These are phyloP conservation scores for Nemopilema nomurai DNA, from an alignment of 30 jellyfish, hydroid and myxozoan genomes.

Conservation along the genomic window DNA sequence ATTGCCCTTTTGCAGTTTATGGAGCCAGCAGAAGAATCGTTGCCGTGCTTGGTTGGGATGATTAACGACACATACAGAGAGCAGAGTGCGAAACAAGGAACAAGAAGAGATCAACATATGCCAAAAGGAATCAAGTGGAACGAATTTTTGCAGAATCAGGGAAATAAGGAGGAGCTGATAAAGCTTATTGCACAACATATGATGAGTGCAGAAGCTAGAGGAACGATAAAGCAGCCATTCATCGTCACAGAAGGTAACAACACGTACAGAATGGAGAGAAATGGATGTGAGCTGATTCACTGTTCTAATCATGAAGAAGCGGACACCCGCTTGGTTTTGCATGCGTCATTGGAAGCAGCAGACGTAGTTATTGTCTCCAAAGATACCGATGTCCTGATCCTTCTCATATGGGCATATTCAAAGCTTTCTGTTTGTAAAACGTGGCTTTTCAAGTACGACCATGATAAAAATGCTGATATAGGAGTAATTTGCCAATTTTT, in stretches of 20 bases:
- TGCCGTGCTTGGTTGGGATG: slow-evolving; percentile 4
- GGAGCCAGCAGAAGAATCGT: slow-evolving; percentile 23
- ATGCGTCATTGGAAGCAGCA: slow-evolving; percentile 14
- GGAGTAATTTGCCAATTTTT: slow-evolving; percentile 27
- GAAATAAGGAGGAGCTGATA: slow-evolving; percentile 32
- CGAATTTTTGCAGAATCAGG: slow-evolving; percentile 37
- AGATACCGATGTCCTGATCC: slow-evolving; percentile 41
- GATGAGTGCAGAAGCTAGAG: slow-evolving; percentile 37
- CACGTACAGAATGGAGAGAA: slow-evolving; percentile 15
- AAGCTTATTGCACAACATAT: slow-evolving; percentile 8
- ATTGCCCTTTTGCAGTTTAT: slow-evolving; percentile 3
- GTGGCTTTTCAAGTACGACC: slow-evolving; percentile 32
- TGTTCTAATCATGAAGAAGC: slow-evolving; percentile 12
- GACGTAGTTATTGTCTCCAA: slow-evolving; percentile 28
- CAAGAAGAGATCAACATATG: slow-evolving; percentile 54
- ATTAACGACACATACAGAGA: slow-evolving; percentile 11
- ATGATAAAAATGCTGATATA: slow-evolving; percentile 34
- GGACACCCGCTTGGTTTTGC: slow-evolving; percentile 22
- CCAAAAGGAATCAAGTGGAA: slow-evolving; percentile 40
- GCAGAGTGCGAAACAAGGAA: slow-evolving; percentile 26
- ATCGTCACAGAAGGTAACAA: slow-evolving; percentile 37
- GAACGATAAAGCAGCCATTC: slow-evolving; percentile 30
- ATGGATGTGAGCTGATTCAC: neutral
- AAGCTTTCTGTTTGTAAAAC: slow-evolving; percentile 11
- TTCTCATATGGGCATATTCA: slow-evolving; percentile 35